A percentile compares a stretch with the other conserved stretches of the same genome.
Conservation (phyloP, 2,797 vertebrate species). For the Leptoclinus maculatus region DNA sequence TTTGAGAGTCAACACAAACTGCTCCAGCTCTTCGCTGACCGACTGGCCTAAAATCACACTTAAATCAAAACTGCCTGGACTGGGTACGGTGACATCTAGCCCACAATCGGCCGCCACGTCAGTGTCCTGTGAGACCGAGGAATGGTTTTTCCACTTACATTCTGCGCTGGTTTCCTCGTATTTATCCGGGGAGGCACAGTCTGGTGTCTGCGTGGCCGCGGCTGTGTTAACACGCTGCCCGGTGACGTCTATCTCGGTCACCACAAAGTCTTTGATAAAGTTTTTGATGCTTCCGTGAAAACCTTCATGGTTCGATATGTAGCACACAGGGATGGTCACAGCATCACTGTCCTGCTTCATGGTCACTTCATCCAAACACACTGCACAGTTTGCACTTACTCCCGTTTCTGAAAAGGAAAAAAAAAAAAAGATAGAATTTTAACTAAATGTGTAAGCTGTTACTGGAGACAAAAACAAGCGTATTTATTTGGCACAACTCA, state of each 20-base stretch:
- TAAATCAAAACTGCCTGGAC: constrained; percentile 76
- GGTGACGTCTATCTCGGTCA: constrained; percentile 87
- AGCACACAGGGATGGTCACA: constrained; percentile 68
- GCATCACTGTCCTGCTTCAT: constrained; percentile 71
- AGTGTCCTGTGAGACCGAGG: constrained; percentile 33
- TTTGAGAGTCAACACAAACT: constrained; percentile 84
- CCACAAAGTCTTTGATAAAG: constrained; percentile 89
- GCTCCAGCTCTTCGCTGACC: constrained; percentile 79
- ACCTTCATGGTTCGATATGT: constrained; percentile 86
- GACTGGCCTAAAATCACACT: constrained; percentile 82
- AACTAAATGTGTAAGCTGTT: not conserved
- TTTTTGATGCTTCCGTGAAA: constrained; percentile 92
- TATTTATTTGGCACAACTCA: not conserved
- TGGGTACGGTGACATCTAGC: constrained; percentile 39
- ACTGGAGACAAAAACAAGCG: not conserved
- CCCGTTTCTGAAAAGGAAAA: not conserved
- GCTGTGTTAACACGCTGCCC: constrained; percentile 71
- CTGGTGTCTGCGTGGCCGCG: not conserved
- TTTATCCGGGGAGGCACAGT: constrained; percentile 43
- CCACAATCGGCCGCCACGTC: constrained; percentile 39
- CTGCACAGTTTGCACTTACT: constrained; percentile 7
- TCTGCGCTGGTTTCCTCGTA: constrained; percentile 27
- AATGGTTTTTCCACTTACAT: constrained; percentile 26
- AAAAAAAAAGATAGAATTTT: not conserved
- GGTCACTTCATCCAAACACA: constrained; percentile 41